phyloP scores from a whole-genome alignment of 2,113 vertebrate genomes.

The Caranx ignobilis region DNA sequence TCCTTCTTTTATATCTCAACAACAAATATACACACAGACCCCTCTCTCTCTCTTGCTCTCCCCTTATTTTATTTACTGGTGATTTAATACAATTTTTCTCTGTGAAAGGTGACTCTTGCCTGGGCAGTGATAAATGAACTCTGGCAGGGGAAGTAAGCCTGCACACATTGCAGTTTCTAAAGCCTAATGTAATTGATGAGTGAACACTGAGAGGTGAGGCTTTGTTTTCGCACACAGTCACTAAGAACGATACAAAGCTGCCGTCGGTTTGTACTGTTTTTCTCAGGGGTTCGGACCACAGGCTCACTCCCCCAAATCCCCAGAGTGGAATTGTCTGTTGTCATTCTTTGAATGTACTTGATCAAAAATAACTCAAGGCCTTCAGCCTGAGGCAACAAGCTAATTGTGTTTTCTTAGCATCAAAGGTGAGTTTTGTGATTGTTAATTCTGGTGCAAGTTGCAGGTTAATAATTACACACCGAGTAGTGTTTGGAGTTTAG shows the following conservation, averaged over 20 bases:
- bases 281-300: not conserved
- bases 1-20: not conserved
- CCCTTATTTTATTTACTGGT: conserved; percentile 62
- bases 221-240: conserved; percentile 43
- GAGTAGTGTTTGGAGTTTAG: not conserved
- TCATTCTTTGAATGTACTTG: conserved; percentile 19
- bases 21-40: conserved; percentile 6
- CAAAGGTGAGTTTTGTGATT: not conserved
- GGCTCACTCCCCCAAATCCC: not conserved
- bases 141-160: conserved; percentile 47
- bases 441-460: conserved; percentile 6
- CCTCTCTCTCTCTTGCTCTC: not conserved
- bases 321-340: not conserved
- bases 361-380: conserved; percentile 3
- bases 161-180: conserved; percentile 56
- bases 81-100: conserved; percentile 42
- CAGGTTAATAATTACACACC: not conserved
- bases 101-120: conserved; percentile 65
- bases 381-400: not conserved
- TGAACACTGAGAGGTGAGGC: conserved; percentile 40
- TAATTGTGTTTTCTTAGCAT: conserved; percentile 21
- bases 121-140: conserved; percentile 59
- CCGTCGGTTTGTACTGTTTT: not conserved
- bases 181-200: conserved; percentile 66
- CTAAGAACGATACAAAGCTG: conserved; percentile 22